Evolutionary conservation across 2,113 vertebrate species (phyloP), one percentile per base, ranked within the genome.

Genomic region (Neofelis nebulosa): DNA sequence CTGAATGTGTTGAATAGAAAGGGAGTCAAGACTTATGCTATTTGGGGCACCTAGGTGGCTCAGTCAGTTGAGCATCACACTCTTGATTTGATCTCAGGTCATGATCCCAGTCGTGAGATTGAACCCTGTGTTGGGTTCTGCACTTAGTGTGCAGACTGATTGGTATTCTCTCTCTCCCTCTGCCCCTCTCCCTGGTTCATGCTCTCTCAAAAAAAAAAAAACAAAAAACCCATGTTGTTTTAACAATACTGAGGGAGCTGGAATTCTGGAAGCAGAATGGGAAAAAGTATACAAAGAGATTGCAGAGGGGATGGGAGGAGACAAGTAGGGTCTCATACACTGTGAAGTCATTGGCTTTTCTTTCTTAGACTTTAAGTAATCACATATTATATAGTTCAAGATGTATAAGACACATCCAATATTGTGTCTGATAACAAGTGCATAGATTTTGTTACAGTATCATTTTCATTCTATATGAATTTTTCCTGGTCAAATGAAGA

Each of bases 401-500:
- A 98, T 98, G 98, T 99, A 99, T 99, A 99, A 98, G 98, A 99
- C 98, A 98, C 98, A 99, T 99, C 98, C 98, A 98, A 98, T 98
- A 98, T 98, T 98, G 98, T 99, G 98, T 99, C 98, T 99, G 98
- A 98, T 98, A 99, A 98, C 98, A 99, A 99, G 98, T 99, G 98
- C 98, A 99, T 98, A 98, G 98, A 98, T 99, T 99, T 98, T 98
- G 98, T 98, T 98, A 98, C 98, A 98, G 98, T 98, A 98, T 97
- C 97, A 97, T 99, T 98, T 99, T 98, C 98, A 98, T 98, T 99
- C 97, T 94, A 98, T 98, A 98, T 97, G 98, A 97, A 98, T 78
- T 97, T 98, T 99, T 99, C 98, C 98, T 98, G 98, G 98, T 99
- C 98, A 98, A 98, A 99, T 97, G 94, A 98, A 98, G 98, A 98